Conservation (phyloP, 2,113 vertebrate species). For the Gallinago paraguaiae region DNA sequence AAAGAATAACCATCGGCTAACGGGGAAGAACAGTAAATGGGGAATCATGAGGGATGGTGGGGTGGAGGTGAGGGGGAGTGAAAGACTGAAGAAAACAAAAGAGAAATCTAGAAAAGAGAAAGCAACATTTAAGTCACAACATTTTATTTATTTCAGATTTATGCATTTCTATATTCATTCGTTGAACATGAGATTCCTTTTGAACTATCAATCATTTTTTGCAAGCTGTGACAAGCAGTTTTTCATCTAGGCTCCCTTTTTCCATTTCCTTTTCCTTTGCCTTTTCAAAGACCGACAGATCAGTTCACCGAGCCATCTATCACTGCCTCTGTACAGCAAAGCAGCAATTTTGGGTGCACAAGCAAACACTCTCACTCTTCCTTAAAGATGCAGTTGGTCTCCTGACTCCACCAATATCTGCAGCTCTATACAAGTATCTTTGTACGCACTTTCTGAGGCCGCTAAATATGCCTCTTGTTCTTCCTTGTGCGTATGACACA, state of each 20-base stretch:
- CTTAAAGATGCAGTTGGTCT: background rate
- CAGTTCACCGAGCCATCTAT: background rate
- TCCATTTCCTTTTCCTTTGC: background rate
- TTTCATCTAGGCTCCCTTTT: constrained; percentile 6
- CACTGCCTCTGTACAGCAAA: background rate
- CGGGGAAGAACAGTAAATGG: background rate
- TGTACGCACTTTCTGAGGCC: rapidly evolving
- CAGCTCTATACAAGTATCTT: background rate
- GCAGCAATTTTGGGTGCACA: background rate
- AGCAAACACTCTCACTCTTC: background rate
- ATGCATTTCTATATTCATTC: background rate
- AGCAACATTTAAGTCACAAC: background rate
- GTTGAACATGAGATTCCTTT: background rate
- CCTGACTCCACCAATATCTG: background rate
- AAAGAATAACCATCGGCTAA: background rate
- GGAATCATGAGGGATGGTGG: background rate
- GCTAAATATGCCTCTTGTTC: background rate
- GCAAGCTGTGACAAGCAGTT: background rate
- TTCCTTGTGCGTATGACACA: rapidly evolving
- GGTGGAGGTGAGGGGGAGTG: background rate
- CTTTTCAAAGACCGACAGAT: background rate
- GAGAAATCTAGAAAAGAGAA: background rate
- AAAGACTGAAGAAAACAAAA: background rate
- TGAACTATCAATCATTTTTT: constrained; percentile 43
- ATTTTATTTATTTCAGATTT: constrained; percentile 45